Base-by-base conservation (phyloP, 2,888 invertebrate genomes). In the Pammene fasciana region DNA sequence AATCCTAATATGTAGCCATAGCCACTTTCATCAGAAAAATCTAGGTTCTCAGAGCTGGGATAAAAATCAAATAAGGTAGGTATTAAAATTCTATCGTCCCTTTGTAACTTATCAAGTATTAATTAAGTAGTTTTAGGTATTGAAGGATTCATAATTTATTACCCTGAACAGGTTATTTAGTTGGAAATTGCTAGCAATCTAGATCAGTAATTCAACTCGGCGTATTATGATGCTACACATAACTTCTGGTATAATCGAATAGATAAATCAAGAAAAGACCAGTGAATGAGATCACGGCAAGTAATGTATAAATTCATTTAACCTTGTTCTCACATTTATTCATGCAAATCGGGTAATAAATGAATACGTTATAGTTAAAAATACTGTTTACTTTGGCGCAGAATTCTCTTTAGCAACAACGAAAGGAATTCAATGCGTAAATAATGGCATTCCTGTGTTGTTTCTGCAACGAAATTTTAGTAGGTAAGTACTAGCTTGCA, bases 241-340 rank as follows among this genome's bases (percentile, higher is more conserved):
- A 68, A 50, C 62, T 68, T 56, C 48, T 62, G 10, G 16, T 62
- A n/a, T 68, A 64, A 68, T 70, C 43, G 60, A 66, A 45, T 34
- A 55, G 14, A 61, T 66, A 61, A 62, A 66, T 61, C 61, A 65
- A 61, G 66, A 36, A 55, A 54, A 61, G 61, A 45, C 57, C 36
- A 14, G 45, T 67, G 56, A 67, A 61, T 57, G 48, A 67, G 64
- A 66, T 66, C 65, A 61, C 16, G 70, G 66, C 56, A 57, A 70
- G 54, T 61, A 59, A 59, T 59, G 59, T 70, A 72, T 65, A 80
- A 84, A 86, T 87, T 84, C 76, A 80, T 84, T 79, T 76, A 85
- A 82, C 87, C 88, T 87, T 87, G 87, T 75, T 78, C 75, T 78
- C 78, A 82, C 82, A 85, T 84, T 54, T 80, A 82, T 83, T 84